phyloP scores from a whole-genome alignment of 2,113 vertebrate genomes.

The Ameiurus melas region DNA sequence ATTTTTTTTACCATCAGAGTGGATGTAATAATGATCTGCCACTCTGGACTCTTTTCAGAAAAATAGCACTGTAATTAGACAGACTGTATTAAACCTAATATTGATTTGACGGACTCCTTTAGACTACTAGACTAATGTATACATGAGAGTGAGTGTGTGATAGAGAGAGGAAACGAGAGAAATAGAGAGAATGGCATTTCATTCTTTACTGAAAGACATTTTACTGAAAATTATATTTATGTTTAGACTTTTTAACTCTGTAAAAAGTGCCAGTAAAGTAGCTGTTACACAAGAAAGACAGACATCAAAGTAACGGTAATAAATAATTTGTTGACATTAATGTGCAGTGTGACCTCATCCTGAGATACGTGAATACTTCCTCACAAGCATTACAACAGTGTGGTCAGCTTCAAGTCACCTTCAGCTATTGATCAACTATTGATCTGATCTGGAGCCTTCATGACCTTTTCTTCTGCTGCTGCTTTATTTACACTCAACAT shows the following conservation, averaged over 20 bases:
- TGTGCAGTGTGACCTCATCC: slow-evolving; percentile 21
- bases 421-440: slow-evolving; percentile 13
- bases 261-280: not conserved
- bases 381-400: slow-evolving; percentile 14
- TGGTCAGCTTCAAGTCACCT: not conserved
- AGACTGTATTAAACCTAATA: slow-evolving; percentile 41
- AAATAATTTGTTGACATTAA: slow-evolving; percentile 35
- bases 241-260: not conserved
- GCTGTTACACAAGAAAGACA: not conserved
- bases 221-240: not conserved
- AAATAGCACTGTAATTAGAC: slow-evolving; percentile 51
- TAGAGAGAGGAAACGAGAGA: not conserved
- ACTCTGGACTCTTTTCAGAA: slow-evolving; percentile 44
- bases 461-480: slow-evolving; percentile 36
- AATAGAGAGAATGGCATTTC: not conserved
- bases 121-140: not conserved
- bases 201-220: not conserved
- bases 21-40: slow-evolving; percentile 39
- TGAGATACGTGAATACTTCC: slow-evolving; percentile 18
- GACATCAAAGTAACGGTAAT: slow-evolving; percentile 18
- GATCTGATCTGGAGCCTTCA: slow-evolving; percentile 42
- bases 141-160: not conserved
- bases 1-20: slow-evolving; percentile 28
- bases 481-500: slow-evolving; percentile 17
- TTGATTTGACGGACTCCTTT: slow-evolving; percentile 15